A percentile compares a stretch with the other conserved stretches of the same genome.
Conservation (phyloP, 1,140 invertebrate genomes). For the Drosophila parabipectinata region DNA sequence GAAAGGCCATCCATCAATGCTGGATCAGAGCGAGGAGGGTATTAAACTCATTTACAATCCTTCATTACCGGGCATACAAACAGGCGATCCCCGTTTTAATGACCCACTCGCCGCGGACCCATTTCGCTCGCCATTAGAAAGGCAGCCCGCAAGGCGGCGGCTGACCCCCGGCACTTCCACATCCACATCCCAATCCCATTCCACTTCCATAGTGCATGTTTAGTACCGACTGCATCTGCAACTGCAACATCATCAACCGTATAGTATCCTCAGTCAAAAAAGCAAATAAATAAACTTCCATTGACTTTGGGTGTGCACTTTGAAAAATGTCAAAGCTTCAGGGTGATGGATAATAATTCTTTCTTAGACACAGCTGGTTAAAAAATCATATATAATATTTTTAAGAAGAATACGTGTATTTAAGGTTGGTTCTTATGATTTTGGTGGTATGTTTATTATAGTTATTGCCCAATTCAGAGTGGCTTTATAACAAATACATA, state of each 20-base stretch:
- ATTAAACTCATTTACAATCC: conserved; percentile 77
- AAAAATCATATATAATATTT: too few relatives aligned
- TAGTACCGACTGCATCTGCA: conserved; percentile 29
- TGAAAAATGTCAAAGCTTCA: too few relatives aligned
- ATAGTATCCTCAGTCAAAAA: conserved; percentile 29
- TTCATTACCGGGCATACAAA: conserved; percentile 57
- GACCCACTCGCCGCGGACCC: conserved; percentile 55
- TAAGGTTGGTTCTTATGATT: too few relatives aligned
- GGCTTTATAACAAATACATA: too few relatives aligned
- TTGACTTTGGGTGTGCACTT: conserved; percentile 20
- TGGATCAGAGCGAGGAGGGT: conserved; percentile 17
- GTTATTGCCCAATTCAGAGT: too few relatives aligned
- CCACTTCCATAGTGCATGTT: conserved; percentile 6
- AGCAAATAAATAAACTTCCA: conserved; percentile 27
- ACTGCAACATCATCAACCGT: conserved; percentile 37
- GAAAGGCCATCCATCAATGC: conserved; percentile 66
- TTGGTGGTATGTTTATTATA: too few relatives aligned
- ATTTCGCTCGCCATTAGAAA: conserved; percentile 75
- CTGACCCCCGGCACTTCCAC: conserved; percentile 71
- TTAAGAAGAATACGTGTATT: too few relatives aligned
- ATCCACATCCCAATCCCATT: conserved; percentile 14
- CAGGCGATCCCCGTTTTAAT: conserved; percentile 59
- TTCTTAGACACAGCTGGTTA: too few relatives aligned
- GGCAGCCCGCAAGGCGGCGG: conserved; percentile 72
- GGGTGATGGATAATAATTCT: too few relatives aligned